These are phyloP conservation scores for Emydoidea blandingii DNA, from an alignment of 2,797 vertebrate genomes.

Conservation along the genomic window DNA sequence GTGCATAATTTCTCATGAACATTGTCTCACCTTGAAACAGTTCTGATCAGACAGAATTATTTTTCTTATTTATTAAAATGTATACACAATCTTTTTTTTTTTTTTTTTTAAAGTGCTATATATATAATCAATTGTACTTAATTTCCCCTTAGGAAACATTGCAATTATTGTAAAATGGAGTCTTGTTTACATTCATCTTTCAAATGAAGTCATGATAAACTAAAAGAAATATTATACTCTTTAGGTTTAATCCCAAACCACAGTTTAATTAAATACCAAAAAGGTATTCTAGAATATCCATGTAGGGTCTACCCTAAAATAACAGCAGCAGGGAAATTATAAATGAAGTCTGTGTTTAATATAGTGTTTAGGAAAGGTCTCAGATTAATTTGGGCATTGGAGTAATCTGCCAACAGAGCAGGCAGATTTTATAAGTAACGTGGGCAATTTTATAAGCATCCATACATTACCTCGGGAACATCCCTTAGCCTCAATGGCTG, in stretches of 20 bases:
- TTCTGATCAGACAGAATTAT: neutral
- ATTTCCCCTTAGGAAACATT: constrained; percentile 19
- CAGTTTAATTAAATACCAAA: constrained; percentile 42
- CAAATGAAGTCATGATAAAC: constrained; percentile 33
- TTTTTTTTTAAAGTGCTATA: neutral
- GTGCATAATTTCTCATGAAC: neutral
- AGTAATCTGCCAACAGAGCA: neutral
- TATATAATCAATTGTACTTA: neutral
- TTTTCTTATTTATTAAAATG: neutral
- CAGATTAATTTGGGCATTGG: neutral
- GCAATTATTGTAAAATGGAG: constrained; percentile 13
- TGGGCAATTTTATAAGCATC: neutral
- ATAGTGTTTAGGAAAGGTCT: neutral
- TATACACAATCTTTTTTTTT: neutral
- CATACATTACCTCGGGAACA: neutral
- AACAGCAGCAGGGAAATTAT: neutral
- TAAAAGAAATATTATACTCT: constrained; percentile 22
- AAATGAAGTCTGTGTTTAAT: neutral
- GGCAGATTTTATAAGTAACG: neutral
- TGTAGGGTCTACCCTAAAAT: neutral
- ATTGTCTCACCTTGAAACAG: neutral
- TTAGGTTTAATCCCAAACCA: constrained; percentile 31
- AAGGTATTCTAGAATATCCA: neutral
- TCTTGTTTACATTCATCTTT: neutral
- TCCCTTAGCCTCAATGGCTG: neutral